A percentile compares a stretch with the other conserved stretches of the same genome.
These are phyloP conservation scores for Pammene fasciana DNA, from an alignment of 2,888 invertebrate genomes.

Conservation along the genomic window DNA sequence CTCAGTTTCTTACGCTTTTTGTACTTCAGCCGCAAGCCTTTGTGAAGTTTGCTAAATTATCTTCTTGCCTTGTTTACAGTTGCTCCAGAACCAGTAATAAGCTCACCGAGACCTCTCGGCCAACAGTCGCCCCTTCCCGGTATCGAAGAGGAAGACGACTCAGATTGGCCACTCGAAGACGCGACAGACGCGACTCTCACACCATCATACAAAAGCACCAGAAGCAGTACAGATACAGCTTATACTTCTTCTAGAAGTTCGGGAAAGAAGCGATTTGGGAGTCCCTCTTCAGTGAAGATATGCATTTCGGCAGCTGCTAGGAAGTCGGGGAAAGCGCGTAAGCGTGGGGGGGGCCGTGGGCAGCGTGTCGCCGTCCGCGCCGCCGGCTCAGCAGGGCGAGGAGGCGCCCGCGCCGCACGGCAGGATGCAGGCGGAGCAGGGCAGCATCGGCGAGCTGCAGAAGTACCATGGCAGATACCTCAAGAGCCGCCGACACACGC, in stretches of 20 bases:
- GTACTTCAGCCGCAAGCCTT: slow-evolving; percentile 44
- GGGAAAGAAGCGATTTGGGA: slow-evolving; percentile 80
- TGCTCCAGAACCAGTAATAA: slow-evolving; percentile 80
- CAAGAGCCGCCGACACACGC: slow-evolving; percentile 93
- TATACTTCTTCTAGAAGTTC: slow-evolving; percentile 78
- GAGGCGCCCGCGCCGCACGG: slow-evolving; percentile 71
- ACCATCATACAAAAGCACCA: slow-evolving; percentile 79
- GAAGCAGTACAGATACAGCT: slow-evolving; percentile 79
- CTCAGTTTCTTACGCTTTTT: slow-evolving; percentile 34
- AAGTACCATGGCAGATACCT: slow-evolving; percentile 94
- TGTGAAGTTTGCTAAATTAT: slow-evolving; percentile 53
- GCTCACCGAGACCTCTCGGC: slow-evolving; percentile 83
- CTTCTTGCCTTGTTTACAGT: slow-evolving; percentile 75
- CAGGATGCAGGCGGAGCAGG: slow-evolving; percentile 96
- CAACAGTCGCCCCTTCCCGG: slow-evolving; percentile 91
- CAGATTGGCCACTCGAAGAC: slow-evolving; percentile 82
- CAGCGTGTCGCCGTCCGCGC: slow-evolving; percentile 58
- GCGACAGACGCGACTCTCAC: slow-evolving; percentile 78
- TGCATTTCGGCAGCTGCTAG: slow-evolving; percentile 82
- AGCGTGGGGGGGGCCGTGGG: slow-evolving; percentile 74
- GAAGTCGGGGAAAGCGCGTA: slow-evolving; percentile 79
- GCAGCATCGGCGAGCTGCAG: slow-evolving; percentile 94
- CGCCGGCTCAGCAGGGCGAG: slow-evolving; percentile 64
- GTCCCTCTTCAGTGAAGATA: slow-evolving; percentile 84
- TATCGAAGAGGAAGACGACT: slow-evolving; percentile 92